Percentiles rank a stretch among this genome's conserved stretches.
phyloP scores from a whole-genome alignment of 2,113 vertebrate species.

The Cyanoramphus novaezelandiae region DNA sequence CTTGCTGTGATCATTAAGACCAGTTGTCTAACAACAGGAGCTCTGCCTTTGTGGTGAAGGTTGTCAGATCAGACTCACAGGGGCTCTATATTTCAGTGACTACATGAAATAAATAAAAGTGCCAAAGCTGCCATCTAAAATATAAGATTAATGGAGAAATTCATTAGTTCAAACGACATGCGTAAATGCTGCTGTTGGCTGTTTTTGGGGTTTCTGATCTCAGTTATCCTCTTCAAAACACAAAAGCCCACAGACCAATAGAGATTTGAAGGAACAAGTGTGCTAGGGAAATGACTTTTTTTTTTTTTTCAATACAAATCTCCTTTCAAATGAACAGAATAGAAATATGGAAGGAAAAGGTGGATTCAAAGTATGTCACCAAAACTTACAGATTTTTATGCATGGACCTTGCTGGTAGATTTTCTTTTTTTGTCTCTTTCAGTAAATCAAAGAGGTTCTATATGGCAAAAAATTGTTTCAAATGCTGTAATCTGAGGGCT shows the following conservation, averaged over 20 bases:
- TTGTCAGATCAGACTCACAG: constrained; percentile 50
- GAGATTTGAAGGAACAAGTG: not conserved
- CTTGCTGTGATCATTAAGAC: constrained; percentile 69
- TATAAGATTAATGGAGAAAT: constrained; percentile 40
- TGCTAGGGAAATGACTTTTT: not conserved
- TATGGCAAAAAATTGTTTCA: not conserved
- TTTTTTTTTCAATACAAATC: not conserved
- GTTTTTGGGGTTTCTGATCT: not conserved
- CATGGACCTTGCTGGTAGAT: not conserved
- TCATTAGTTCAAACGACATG: not conserved
- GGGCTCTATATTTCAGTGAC: constrained; percentile 32
- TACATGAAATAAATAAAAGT: not conserved
- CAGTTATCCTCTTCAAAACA: constrained; percentile 12
- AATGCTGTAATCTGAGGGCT: not conserved
- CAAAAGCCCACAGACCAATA: not conserved
- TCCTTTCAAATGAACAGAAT: not conserved
- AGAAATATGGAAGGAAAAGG: constrained; percentile 13
- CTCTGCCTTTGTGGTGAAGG: constrained; percentile 60
- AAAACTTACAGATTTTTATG: not conserved
- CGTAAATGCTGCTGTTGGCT: constrained; percentile 11
- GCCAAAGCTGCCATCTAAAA: constrained; percentile 1
- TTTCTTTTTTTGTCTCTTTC: not conserved
- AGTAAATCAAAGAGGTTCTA: not conserved
- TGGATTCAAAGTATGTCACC: not conserved
- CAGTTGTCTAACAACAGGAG: constrained; percentile 65